Percentiles rank a stretch among this genome's conserved stretches.
Evolutionary conservation across 1,140 invertebrate genomes (phyloP).

Genomic region (Tetragnatha versicolor): DNA sequence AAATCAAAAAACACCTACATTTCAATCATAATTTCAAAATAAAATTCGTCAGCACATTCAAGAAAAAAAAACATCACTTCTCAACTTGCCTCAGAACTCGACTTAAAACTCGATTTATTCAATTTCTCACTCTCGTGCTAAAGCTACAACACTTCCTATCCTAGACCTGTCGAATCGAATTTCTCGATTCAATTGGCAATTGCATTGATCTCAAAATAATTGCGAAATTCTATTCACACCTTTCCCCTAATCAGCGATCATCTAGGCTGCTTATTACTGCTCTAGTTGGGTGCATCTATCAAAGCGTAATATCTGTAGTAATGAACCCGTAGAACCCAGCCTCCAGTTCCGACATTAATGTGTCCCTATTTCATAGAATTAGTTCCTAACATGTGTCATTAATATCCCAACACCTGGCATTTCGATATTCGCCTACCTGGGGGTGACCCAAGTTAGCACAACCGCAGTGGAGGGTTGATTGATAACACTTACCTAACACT

Average conservation of each 20-base stretch:
- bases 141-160: too few relatives aligned
- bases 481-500: conserved; percentile 40
- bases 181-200: too few relatives aligned
- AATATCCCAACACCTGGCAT: conserved; percentile 42
- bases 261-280: conserved; percentile 18
- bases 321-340: conserved; percentile 38
- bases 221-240: background rate
- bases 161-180: too few relatives aligned
- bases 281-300: conserved; percentile 18
- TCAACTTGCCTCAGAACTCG: too few relatives aligned
- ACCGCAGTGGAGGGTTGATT: conserved; percentile 34
- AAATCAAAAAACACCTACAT: too few relatives aligned
- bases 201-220: conserved; percentile 19
- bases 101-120: too few relatives aligned
- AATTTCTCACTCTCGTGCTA: too few relatives aligned
- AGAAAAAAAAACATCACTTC: too few relatives aligned
- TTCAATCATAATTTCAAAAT: too few relatives aligned
- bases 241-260: conserved; percentile 36
- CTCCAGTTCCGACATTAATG: conserved; percentile 44
- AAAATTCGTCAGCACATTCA: too few relatives aligned
- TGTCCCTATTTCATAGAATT: conserved; percentile 43
- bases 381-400: conserved; percentile 51
- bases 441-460: conserved; percentile 27
- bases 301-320: conserved; percentile 40
- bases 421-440: conserved; percentile 42